Evolutionary conservation across 2,888 invertebrate species (phyloP).

Genomic region (Leucophenga montana): DNA sequence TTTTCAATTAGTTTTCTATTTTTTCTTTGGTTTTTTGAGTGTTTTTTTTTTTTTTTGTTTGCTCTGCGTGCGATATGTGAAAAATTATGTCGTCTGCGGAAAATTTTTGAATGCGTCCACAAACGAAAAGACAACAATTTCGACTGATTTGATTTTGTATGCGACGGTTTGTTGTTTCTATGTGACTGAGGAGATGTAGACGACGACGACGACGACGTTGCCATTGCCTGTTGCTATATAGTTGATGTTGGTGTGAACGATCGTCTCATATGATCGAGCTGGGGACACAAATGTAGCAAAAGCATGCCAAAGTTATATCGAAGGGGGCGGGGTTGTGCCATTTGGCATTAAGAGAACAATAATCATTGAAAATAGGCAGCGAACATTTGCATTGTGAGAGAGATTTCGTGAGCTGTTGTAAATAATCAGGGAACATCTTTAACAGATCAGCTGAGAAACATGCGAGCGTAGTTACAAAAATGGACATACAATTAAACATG

Average conservation of each 20-base stretch:
- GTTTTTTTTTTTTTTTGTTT: too few species aligned
- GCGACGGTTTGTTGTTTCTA: conserved; percentile 36
- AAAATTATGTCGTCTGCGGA: too few species aligned
- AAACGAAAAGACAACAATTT: conserved; percentile 61
- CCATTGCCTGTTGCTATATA: not conserved
- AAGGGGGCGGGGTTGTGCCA: not conserved
- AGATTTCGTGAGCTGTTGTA: conserved; percentile 6
- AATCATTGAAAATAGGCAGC: not conserved
- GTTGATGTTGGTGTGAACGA: not conserved
- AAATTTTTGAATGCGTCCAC: conserved; percentile 51
- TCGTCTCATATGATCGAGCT: not conserved
- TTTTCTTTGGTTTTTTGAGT: too few species aligned
- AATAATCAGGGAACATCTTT: conserved; percentile 45
- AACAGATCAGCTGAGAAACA: conserved; percentile 12
- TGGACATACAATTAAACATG: too few species aligned
- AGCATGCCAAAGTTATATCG: conserved; percentile 49
- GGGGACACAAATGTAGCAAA: conserved; percentile 43
- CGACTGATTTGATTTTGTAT: conserved; percentile 54
- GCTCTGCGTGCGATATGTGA: too few species aligned
- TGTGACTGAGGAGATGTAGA: conserved; percentile 29
- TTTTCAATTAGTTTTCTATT: not conserved
- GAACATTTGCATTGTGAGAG: not conserved
- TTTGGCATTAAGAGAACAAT: conserved; percentile 1
- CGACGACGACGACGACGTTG: conserved; percentile 27
- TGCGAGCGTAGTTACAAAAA: conserved; percentile 26